Base-by-base conservation (phyloP, 2,113 vertebrate species). In the Rhegmatorhina hoffmannsi region DNA sequence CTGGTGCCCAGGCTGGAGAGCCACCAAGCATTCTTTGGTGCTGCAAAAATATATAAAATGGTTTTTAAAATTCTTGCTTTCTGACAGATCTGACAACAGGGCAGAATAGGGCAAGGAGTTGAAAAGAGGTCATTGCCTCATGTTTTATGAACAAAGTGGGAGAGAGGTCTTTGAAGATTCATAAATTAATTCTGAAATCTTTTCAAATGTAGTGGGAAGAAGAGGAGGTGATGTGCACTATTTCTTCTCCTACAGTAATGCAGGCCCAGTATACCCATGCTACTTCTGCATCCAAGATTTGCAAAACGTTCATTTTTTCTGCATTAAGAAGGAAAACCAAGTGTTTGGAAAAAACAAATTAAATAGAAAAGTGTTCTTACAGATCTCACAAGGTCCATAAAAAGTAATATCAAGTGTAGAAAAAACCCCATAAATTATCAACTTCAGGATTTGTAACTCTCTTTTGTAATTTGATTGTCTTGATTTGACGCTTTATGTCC, bases 391-490 rank as follows among this genome's bases (percentile, higher is more conserved):
- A 67, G 67, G 20, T 33, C 20, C 74, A 49, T 86, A 87, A 85
- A 74, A 72, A 56, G 36, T 77, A 44, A 17, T 70, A 55, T 31
- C 50, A 72, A 91, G 49, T n/a, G 31, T 75, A 94, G 90, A 82
- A 77, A 75, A 21, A 10, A 19, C 8, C 60, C 7, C n/a, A 53
- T 73, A 53, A 63, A 77, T 66, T 75, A 36, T 55, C 64, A 90
- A 38, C 46, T 84, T 90, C 25, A 62, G 36, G 74, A 82, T 79
- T 96, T 78, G 64, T 93, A 94, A 93, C 28, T 90, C n/a, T 68
- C 73, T 88, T 88, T 88, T 92, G 52, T 86, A 94, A 75, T 94
- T 93, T 80, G 24, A 13, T 95, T 96, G 63, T 91, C 66, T 72
- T 87, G 60, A 84, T 91, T 62, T 62, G 24, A 82, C 83, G 44